Conservation (phyloP, 1,140 invertebrate species). For the Paramacrobiotus metropolitanus region DNA sequence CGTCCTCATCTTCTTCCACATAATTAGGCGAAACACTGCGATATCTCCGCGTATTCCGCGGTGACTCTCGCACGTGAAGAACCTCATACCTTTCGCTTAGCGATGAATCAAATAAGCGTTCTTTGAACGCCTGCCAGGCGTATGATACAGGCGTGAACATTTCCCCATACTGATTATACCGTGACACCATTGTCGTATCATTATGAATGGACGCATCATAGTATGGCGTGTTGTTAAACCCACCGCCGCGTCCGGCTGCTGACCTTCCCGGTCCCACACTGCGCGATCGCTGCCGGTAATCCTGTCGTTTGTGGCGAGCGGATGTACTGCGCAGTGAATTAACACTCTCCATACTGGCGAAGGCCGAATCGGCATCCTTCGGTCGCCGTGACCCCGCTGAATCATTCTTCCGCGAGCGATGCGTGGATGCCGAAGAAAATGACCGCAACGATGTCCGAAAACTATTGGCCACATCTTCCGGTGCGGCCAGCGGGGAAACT, state of each 20-base stretch:
- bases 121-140: conserved; percentile 2
- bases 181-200: background rate
- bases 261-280: no score
- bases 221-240: background rate
- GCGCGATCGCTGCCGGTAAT: no score
- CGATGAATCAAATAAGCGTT: background rate
- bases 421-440: no score
- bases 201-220: conserved; percentile 1
- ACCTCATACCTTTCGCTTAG: background rate
- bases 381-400: background rate
- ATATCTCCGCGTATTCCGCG: background rate
- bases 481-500: background rate
- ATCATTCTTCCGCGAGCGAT: no score
- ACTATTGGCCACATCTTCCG: background rate
- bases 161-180: background rate
- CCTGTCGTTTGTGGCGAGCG: no score
- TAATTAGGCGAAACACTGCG: background rate
- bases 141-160: background rate
- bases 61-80: background rate
- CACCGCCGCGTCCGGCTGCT: no score
- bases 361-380: background rate
- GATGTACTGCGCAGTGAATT: no score
- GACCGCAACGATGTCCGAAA: background rate
- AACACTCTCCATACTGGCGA: background rate
- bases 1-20: background rate